A percentile compares a stretch with the other conserved stretches of the same genome.
phyloP scores from a whole-genome alignment of 2,797 vertebrate species.

The Masticophis lateralis region DNA sequence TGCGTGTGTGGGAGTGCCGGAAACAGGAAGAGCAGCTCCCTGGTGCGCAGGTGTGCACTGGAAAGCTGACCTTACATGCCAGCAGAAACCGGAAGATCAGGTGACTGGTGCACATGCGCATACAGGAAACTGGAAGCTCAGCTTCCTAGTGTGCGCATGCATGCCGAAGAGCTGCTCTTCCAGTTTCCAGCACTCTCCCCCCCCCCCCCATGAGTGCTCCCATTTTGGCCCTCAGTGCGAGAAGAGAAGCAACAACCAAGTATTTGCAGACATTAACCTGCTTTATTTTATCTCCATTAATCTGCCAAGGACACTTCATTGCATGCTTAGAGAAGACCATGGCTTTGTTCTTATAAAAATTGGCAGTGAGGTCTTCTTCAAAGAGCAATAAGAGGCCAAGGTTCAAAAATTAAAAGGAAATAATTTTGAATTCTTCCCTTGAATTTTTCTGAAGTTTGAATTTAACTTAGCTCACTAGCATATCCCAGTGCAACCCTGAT shows the following conservation, averaged over 20 bases:
- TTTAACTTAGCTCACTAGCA: neutral
- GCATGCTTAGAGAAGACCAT: neutral
- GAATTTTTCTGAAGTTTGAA: neutral
- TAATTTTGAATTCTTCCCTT: neutral
- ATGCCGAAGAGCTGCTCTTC: no score
- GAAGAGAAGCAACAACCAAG: neutral
- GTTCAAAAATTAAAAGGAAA: neutral
- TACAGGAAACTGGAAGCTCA: no score
- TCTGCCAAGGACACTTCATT: neutral
- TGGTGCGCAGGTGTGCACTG: no score
- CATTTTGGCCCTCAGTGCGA: no score
- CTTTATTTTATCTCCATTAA: neutral
- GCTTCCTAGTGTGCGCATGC: no score
- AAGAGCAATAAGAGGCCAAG: neutral
- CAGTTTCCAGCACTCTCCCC: accelerated
- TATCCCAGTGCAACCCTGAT: neutral
- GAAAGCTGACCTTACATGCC: no score
- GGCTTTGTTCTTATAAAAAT: neutral
- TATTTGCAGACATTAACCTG: neutral
- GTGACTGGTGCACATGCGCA: no score
- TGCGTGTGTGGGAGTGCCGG: no score
- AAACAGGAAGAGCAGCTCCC: no score
- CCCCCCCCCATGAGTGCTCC: accelerated
- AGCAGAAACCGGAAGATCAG: no score
- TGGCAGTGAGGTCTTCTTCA: neutral